phyloP scores from a whole-genome alignment of 2,888 invertebrate species.

The Conus canariensis region DNA sequence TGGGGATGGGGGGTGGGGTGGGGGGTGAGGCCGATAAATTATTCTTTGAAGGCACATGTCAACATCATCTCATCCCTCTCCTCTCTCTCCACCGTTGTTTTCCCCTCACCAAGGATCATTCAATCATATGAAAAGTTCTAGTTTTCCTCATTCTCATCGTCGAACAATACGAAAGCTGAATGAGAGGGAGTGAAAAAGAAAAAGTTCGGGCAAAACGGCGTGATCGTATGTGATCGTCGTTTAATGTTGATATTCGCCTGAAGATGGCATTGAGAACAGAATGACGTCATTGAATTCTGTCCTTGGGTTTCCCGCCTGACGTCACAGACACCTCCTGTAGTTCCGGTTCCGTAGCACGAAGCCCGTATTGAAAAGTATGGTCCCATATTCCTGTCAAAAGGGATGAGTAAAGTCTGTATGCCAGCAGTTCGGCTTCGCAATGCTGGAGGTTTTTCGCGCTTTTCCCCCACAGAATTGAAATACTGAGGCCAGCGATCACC shows the following conservation, averaged over 20 bases:
- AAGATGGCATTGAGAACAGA: background rate
- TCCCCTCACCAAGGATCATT: background rate
- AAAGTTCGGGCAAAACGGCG: background rate
- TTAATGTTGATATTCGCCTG: background rate
- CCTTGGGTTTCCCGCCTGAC: too few species aligned
- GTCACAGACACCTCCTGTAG: too few species aligned
- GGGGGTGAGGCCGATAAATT: background rate
- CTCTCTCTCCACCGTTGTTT: background rate
- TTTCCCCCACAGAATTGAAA: too few species aligned
- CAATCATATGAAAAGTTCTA: background rate
- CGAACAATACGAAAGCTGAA: constrained; percentile 3
- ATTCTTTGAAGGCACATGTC: constrained; percentile 18
- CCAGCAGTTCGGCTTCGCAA: too few species aligned
- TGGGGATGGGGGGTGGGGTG: background rate
- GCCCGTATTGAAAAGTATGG: background rate
- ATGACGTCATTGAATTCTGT: background rate
- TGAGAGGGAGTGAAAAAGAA: background rate
- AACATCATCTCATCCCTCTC: background rate
- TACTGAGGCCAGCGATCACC: background rate
- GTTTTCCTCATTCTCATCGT: background rate
- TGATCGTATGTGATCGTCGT: background rate
- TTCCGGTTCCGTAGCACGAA: background rate
- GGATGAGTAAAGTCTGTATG: background rate
- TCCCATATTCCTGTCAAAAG: background rate
- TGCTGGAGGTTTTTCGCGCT: too few species aligned